Base-by-base conservation (phyloP, 2,113 vertebrate species). In the Leiothrix lutea region DNA sequence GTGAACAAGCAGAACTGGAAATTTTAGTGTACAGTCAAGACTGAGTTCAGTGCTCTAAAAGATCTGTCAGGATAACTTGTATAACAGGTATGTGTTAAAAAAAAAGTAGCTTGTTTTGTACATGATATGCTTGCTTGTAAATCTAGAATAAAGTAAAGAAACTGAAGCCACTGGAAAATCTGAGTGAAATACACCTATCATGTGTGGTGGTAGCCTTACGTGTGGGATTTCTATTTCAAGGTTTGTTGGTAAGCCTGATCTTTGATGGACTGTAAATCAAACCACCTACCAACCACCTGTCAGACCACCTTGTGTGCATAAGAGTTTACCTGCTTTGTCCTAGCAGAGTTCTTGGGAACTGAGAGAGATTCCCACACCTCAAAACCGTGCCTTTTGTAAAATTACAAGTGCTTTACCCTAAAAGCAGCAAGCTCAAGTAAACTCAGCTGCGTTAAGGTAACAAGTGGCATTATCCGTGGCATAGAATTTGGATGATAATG, bases 1-100 rank as follows among this genome's bases (percentile, higher is more conserved):
- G 14, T 69, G 51, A 95, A 94, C 92, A 90, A 72, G 90, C 71
- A 90, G 79, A 97, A 97, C 95, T 92, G 90, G 95, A 97, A 97
- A 93, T 93, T 61, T 62, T 88, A 82, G 58, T 88, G 53, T 66
- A 38, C n/a, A 70, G 66, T 71, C 78, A 64, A 50, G 61, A 57
- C 6, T 81, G 61, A 71, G 82, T 75, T 75, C 73, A 73, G 86
- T 92, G 50, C 23, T 82, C 28, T 69, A 3, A 51, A 80, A 85
- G 90, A 25, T 84, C 24, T 79, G 35, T 93, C 57, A 72, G 78
- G 57, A 56, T 84, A 87, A 93, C 79, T 77, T 77, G 90, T 50
- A 6, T 42, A 75, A 93, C 90, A 82, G 71, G 92, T 93, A 65
- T 73, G 38, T 48, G 62, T 36, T 5, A 40, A 15, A 51, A 67